Percentiles rank a stretch among this genome's conserved stretches.
These are phyloP conservation scores for Xanthorhoe spadicearia DNA, from an alignment of 2,888 invertebrate genomes.

Conservation along the genomic window DNA sequence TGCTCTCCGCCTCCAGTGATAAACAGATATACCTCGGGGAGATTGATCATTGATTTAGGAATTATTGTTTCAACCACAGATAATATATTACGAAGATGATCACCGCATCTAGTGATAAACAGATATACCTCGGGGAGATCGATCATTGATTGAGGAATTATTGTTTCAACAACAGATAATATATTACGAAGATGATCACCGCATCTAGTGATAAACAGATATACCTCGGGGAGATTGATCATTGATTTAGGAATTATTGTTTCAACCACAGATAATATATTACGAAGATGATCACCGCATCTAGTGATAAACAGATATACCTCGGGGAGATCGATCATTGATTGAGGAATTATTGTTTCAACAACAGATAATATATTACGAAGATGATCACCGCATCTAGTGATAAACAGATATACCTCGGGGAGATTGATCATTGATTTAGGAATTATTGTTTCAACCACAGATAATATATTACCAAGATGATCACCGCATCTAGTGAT, in stretches of 20 bases:
- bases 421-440: conserved; percentile 60
- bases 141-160: conserved; percentile 80
- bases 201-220: conserved; percentile 98
- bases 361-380: not conserved
- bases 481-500: conserved; percentile 97
- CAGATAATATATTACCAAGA: not conserved
- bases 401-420: conserved; percentile 97
- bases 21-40: conserved; percentile 98
- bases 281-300: conserved; percentile 90
- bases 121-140: conserved; percentile 97
- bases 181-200: conserved; percentile 87
- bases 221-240: conserved; percentile 97
- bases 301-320: conserved; percentile 98
- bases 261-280: not conserved
- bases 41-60: conserved; percentile 86
- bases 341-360: too few relatives aligned
- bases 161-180: not conserved
- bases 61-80: not conserved
- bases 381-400: conserved; percentile 95
- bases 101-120: conserved; percentile 98
- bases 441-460: not conserved
- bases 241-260: conserved; percentile 47
- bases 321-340: conserved; percentile 95
- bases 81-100: conserved; percentile 77
- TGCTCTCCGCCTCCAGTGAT: conserved; percentile 97